Evolutionary conservation across 2,797 vertebrate genomes (phyloP), one percentile per base, ranked within the genome.

Genomic region (Poecilia velifera): DNA sequence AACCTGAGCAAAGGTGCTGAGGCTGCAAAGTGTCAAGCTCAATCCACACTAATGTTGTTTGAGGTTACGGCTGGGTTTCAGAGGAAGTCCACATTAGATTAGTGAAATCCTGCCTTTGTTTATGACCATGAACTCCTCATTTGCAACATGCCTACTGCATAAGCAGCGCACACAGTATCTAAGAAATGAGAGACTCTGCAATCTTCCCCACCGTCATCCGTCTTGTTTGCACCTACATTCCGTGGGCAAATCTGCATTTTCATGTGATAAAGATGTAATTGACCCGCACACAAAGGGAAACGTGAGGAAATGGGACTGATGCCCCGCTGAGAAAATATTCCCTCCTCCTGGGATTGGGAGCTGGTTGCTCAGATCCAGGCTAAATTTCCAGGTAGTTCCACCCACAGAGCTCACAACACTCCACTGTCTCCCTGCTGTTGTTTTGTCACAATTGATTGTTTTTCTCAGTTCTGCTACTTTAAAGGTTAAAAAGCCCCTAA

Each of bases 241-340:
- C 72, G 84, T 70, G 55, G 71, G 83, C 90, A 94, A 92, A 94
- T 91, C 88, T 87, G 81, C 91, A 82, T 95, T 95, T 94, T 91
- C 86, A 87, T 81, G 86, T 90, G 93, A 95, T 92, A 92, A 88
- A 92, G 90, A 91, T 90, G 91, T 95, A 95, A 95, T 96, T 95
- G 94, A 94, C 93, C 93, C 64, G 78, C 83, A 87, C 92, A 55
- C 87, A 86, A 88, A 88, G 76, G 90, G 91, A 91, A 88, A 89
- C 34, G 36, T 10, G 66, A 78, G 84, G 82, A 90, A 93, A 92
- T 88, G 86, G 91, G 90, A 95, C 92, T 92, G 91, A 94, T 94
- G 81, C 89, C 89, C 92, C 88, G 68, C 90, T 76, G 94, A 91
- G 91, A 90, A 90, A 85, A 90, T 83, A 28, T 83, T 64, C 79